phyloP scores from a whole-genome alignment of 2,113 vertebrate genomes.

The Elephas maximus region DNA sequence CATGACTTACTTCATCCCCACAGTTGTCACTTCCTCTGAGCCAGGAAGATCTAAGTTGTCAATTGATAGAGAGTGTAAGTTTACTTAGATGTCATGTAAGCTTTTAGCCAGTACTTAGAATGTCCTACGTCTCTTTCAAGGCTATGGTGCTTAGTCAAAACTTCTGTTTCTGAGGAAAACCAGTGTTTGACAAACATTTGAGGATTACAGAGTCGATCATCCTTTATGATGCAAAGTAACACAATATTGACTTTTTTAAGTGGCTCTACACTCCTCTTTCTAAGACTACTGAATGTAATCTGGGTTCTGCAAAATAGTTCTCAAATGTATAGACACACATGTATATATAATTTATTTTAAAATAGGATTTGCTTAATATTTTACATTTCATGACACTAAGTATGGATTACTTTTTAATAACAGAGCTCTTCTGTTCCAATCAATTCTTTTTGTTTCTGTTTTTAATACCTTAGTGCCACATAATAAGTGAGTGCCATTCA shows the following conservation, averaged over 20 bases:
- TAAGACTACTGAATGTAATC: slow-evolving; percentile 59
- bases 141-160: slow-evolving; percentile 86
- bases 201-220: slow-evolving; percentile 89
- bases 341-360: background rate
- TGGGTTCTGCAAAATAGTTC: slow-evolving; percentile 77
- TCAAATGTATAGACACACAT: background rate
- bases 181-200: slow-evolving; percentile 87
- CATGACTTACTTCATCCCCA: slow-evolving; percentile 81
- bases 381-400: slow-evolving; percentile 59
- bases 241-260: slow-evolving; percentile 89
- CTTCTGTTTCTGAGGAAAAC: slow-evolving; percentile 77
- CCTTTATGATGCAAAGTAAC: slow-evolving; percentile 90
- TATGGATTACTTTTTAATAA: slow-evolving; percentile 33
- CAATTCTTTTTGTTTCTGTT: slow-evolving; percentile 40
- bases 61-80: slow-evolving; percentile 91
- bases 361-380: slow-evolving; percentile 27
- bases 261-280: slow-evolving; percentile 79
- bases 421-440: slow-evolving; percentile 2
- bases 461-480: background rate
- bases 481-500: slow-evolving; percentile 3
- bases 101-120: slow-evolving; percentile 85
- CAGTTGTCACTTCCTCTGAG: slow-evolving; percentile 87
- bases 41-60: slow-evolving; percentile 89
- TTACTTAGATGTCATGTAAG: slow-evolving; percentile 87
- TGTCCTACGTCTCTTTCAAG: slow-evolving; percentile 86